Percentiles rank a stretch among this genome's conserved stretches.
These are phyloP conservation scores for Bubalus kerabau DNA, from an alignment of 2,113 vertebrate species.

Conservation along the genomic window DNA sequence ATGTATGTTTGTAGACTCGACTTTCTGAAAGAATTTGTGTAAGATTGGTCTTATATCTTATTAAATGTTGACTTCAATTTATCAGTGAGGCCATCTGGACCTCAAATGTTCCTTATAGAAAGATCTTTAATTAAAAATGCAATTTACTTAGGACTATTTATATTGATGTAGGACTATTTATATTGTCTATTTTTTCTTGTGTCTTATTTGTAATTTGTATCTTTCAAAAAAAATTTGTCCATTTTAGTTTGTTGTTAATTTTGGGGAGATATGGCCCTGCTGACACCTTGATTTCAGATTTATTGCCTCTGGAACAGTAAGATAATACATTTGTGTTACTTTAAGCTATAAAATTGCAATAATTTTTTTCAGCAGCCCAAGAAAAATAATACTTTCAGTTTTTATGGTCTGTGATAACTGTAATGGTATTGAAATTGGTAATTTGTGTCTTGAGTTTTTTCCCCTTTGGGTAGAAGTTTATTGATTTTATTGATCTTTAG, in stretches of 20 bases:
- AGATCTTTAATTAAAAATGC: neutral
- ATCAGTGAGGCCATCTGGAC: neutral
- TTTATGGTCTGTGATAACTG: neutral
- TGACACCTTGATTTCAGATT: neutral
- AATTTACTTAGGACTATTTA: neutral
- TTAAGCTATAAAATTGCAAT: neutral
- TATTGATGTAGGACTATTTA: neutral
- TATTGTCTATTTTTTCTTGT: neutral
- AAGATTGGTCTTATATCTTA: neutral
- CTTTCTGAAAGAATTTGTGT: neutral
- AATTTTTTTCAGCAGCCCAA: neutral
- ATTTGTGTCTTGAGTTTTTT: neutral
- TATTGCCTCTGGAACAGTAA: neutral
- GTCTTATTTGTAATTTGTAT: neutral
- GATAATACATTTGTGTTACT: neutral
- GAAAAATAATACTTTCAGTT: neutral
- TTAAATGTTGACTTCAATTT: neutral
- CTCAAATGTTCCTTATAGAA: neutral
- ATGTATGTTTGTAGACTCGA: neutral
- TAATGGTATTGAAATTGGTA: neutral
- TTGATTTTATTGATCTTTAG: neutral
- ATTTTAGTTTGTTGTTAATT: neutral
- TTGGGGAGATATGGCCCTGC: neutral
- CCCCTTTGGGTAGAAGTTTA: neutral
- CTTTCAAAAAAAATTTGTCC: neutral